Percentiles rank a stretch among this genome's conserved stretches.
These are phyloP conservation scores for Eumacrocentrus americanus DNA, from an alignment of 2,888 invertebrate species.

Conservation along the genomic window DNA sequence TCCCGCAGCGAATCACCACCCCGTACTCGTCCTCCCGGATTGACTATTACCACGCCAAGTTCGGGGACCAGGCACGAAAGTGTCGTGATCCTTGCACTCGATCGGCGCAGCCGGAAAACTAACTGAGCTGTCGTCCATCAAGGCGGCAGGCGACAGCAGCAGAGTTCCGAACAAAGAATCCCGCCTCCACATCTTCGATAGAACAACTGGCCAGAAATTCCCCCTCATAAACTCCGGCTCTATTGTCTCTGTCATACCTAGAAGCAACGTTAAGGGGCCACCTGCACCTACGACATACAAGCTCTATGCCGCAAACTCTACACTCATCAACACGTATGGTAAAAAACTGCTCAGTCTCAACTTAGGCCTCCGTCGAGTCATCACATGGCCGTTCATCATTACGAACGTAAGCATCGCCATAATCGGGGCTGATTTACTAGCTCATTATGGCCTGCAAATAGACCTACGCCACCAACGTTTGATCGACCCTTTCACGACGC, in stretches of 20 bases:
- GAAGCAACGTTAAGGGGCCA: background rate
- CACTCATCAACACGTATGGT: conserved; percentile 20
- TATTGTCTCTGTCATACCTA: background rate
- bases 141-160: background rate
- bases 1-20: no score
- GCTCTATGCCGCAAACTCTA: conserved; percentile 20
- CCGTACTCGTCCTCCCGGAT: no score
- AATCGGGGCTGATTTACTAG: conserved; percentile 24
- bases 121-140: background rate
- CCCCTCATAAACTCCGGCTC: background rate
- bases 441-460: conserved; percentile 9
- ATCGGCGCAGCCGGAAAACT: no score
- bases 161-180: background rate
- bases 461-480: conserved; percentile 9
- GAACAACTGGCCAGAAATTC: background rate
- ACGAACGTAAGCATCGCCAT: conserved; percentile 8
- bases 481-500: background rate
- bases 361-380: conserved; percentile 13
- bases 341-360: conserved; percentile 5
- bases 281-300: background rate
- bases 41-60: no score
- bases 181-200: background rate
- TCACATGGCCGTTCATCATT: conserved; percentile 22
- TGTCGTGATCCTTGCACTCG: no score
- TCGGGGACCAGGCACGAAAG: no score